Conservation (phyloP, 2,113 vertebrate species). For the Saguinus midas region DNA sequence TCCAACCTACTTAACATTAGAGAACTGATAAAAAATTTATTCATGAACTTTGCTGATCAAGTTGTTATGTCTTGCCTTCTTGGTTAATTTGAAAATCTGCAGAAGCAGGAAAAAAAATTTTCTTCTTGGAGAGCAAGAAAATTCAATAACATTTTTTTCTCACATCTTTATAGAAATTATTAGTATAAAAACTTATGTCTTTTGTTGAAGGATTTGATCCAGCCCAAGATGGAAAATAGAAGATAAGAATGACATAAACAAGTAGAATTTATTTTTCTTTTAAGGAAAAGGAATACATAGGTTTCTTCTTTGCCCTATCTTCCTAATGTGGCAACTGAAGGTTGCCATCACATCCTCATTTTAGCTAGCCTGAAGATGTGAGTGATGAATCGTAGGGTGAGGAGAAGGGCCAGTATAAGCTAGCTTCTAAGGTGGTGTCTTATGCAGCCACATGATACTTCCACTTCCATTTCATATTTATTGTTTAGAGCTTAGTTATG, state of each 20-base stretch:
- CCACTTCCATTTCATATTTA: background rate
- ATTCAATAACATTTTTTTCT: background rate
- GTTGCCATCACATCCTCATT: background rate
- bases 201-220: background rate
- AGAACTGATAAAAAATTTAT: background rate
- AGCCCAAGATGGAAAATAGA: background rate
- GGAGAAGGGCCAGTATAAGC: accelerated
- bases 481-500: background rate
- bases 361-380: background rate
- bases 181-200: background rate
- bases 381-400: background rate
- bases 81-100: background rate
- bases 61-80: background rate
- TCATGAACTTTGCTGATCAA: background rate
- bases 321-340: background rate
- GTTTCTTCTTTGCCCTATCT: background rate
- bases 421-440: background rate
- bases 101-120: background rate
- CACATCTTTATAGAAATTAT: background rate
- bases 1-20: background rate
- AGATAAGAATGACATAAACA: background rate
- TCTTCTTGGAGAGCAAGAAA: background rate
- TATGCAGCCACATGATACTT: background rate
- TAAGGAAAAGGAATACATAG: background rate
- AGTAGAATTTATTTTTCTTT: background rate